Conservation (phyloP, 2,797 vertebrate species). For the Amazona ochrocephala region DNA sequence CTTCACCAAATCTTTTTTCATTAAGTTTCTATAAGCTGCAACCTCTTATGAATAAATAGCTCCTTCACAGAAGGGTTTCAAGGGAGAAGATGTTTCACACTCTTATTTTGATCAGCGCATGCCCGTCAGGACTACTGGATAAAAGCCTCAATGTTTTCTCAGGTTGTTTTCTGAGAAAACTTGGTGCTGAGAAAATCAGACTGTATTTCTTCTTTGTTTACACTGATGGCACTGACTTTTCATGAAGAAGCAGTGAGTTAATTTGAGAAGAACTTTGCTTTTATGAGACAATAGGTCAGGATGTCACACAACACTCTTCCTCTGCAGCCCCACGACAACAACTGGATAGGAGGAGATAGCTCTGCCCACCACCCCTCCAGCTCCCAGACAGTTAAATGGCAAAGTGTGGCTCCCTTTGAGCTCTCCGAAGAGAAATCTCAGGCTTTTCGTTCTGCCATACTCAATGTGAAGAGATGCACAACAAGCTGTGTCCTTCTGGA, state of each 20-base stretch:
- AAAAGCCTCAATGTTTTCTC: neutral
- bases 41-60: neutral
- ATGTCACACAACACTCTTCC: constrained; percentile 63
- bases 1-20: neutral
- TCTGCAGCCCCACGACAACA: neutral
- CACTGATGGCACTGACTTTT: neutral
- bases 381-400: neutral
- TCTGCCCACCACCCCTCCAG: neutral
- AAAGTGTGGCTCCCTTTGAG: neutral
- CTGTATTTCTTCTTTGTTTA: constrained; percentile 43
- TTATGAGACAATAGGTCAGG: constrained; percentile 48
- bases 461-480: neutral
- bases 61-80: neutral
- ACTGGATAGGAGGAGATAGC: neutral
- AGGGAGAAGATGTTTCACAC: neutral
- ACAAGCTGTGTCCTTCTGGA: neutral
- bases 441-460: neutral
- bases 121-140: neutral
- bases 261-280: constrained; percentile 10
- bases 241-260: neutral
- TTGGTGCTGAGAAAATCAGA: neutral
- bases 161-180: neutral
- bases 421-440: neutral
- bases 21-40: neutral
- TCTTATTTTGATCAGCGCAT: neutral